Percentiles rank a stretch among this genome's conserved stretches.
These are phyloP conservation scores for Aplysia californica DNA, from an alignment of 1,140 invertebrate genomes.

Conservation along the genomic window DNA sequence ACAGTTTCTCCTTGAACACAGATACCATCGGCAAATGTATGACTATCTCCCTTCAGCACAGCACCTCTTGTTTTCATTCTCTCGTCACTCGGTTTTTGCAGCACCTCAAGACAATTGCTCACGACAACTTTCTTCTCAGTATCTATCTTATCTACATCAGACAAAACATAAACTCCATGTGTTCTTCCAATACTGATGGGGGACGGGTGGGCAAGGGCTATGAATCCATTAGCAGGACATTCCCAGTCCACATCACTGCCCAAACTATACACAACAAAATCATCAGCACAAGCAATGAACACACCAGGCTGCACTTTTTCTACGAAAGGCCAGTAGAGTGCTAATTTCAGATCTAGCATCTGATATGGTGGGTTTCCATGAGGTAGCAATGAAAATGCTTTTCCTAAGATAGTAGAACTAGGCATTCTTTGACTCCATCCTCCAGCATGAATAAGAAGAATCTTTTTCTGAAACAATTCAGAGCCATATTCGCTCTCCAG, in stretches of 20 bases:
- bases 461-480: constrained; percentile 51
- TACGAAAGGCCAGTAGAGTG: constrained; percentile 68
- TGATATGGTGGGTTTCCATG: constrained; percentile 55
- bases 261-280: constrained; percentile 66
- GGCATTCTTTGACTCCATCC: constrained; percentile 70
- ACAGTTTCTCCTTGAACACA: constrained; percentile 50
- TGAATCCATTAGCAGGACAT: constrained; percentile 65
- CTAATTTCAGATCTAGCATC: constrained; percentile 69
- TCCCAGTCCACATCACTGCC: constrained; percentile 46
- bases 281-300: constrained; percentile 70
- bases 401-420: constrained; percentile 67
- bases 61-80: constrained; percentile 64
- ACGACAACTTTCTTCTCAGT: constrained; percentile 39
- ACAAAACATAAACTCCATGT: constrained; percentile 70
- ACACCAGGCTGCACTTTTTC: constrained; percentile 66
- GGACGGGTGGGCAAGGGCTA: constrained; percentile 69
- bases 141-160: constrained; percentile 37
- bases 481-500: constrained; percentile 57
- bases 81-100: constrained; percentile 68
- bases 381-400: constrained; percentile 68
- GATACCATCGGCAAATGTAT: constrained; percentile 43
- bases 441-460: constrained; percentile 69
- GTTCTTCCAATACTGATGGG: constrained; percentile 62
- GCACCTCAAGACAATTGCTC: constrained; percentile 62
- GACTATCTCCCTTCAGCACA: constrained; percentile 43